Conservation (phyloP, 2,113 vertebrate species). For the Leucopsar rothschildi region DNA sequence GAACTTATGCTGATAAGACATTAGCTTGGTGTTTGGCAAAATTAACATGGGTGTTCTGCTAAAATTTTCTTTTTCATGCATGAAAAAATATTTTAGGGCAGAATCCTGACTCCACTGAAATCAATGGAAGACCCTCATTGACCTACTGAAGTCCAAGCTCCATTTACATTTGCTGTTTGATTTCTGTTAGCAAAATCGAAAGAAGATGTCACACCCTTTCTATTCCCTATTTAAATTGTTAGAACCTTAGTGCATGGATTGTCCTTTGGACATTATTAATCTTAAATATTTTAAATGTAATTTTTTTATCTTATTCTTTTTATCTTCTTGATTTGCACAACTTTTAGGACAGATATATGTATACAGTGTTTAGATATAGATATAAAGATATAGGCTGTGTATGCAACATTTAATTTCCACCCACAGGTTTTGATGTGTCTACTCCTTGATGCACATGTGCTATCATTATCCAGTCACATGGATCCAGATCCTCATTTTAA, state of each 20-base stretch:
- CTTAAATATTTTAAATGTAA: background rate
- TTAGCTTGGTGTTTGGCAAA: background rate
- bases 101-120: background rate
- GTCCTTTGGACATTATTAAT: background rate
- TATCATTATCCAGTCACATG: background rate
- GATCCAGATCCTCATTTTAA: background rate
- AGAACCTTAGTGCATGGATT: background rate
- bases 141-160: background rate
- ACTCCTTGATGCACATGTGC: rapidly evolving
- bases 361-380: background rate
- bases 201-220: background rate
- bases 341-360: background rate
- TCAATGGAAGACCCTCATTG: background rate
- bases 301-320: background rate
- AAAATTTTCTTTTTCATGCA: background rate
- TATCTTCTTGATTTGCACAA: background rate
- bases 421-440: background rate
- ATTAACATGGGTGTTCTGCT: background rate
- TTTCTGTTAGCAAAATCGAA: background rate
- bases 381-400: background rate
- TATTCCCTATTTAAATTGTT: background rate
- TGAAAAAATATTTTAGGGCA: background rate
- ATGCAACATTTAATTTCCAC: background rate
- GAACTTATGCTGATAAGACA: background rate
- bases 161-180: background rate